Percentiles rank a stretch among this genome's conserved stretches.
Conservation (phyloP, 2,113 vertebrate genomes). For the Thamnaconus septentrionalis region DNA sequence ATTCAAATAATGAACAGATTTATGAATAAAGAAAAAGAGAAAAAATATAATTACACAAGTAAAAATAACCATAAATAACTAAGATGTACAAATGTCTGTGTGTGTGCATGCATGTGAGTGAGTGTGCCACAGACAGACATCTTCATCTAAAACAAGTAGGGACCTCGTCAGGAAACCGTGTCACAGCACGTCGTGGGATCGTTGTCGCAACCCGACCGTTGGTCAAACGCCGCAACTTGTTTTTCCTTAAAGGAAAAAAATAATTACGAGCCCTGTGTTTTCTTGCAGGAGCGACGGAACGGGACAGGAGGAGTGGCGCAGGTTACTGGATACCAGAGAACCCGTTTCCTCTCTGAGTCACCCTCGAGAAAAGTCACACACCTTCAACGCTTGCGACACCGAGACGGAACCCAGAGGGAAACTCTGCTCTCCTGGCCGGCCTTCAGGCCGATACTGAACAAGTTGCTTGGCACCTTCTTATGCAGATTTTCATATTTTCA, state of each 20-base stretch:
- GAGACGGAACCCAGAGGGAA: neutral
- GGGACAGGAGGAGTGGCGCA: conserved; percentile 16
- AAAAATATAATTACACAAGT: too few relatives aligned
- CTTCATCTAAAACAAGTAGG: neutral
- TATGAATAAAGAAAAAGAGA: too few relatives aligned
- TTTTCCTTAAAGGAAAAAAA: conserved; percentile 12
- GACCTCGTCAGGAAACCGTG: too few relatives aligned
- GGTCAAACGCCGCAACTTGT: conserved; percentile 23
- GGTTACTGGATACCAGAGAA: conserved; percentile 3
- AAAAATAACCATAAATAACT: too few relatives aligned
- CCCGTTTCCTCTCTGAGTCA: conserved; percentile 10
- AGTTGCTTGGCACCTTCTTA: too few relatives aligned
- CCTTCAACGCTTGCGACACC: neutral
- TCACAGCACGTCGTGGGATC: conserved; percentile 20
- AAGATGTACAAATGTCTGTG: too few relatives aligned
- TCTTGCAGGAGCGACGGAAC: conserved; percentile 13
- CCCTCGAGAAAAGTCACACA: conserved; percentile 4
- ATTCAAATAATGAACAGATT: too few relatives aligned
- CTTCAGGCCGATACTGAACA: too few relatives aligned
- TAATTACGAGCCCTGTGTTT: conserved; percentile 2
- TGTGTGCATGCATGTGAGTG: too few relatives aligned
- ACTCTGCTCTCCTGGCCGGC: neutral
- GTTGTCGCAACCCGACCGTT: conserved; percentile 26
- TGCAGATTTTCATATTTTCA: too few relatives aligned
- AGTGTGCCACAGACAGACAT: neutral